Base-by-base conservation (phyloP, 37 sponge, comb jelly and placozoan species). In the Petrosia ficiformis region DNA sequence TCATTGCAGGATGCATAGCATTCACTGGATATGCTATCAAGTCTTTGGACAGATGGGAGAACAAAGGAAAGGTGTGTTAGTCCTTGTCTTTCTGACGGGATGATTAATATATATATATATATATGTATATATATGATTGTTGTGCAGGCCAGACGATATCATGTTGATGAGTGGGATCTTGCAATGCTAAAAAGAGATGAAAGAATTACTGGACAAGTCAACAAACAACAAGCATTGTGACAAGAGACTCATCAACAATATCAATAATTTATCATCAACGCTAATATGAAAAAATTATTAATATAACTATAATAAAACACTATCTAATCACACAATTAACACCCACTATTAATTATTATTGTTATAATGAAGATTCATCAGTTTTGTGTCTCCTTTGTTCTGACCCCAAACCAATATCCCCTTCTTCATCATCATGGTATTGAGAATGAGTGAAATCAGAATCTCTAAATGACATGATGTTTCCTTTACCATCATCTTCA, bases 171-270 rank as follows among this genome's bases (percentile, higher is more conserved):
- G 11, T 90, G 83, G 83, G 87, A 89, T 57, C 60, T 40, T 21
- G 39, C 24, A 24, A 85, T 93, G 86, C 86, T 93, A 76, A 41
- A n/a, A 22, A 81, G 94, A 65, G 94, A 93, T 67, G 59, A 78
- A 68, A 72, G 84, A 81, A 66, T 93, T 35, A 90, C 94, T 36
- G 94, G 94, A 4, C 68, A 74, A 28, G 39, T 57, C 14, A 59
- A 81, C 75, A 87, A 75, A 40, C 93, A 92, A 67, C 56, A 80
- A 84, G 93, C 88, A 5, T n/a, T 37, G 65, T 25, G 57, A 44
- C 11, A 44, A 14, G 33, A 64, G 65, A 31, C n/a, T n/a, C n/a
- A n/a, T n/a, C n/a, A n/a, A n/a, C n/a, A n/a, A n/a, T n/a, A n/a
- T n/a, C n/a, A n/a, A n/a, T n/a, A n/a, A n/a, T n/a, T n/a, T n/a